A percentile compares a stretch with the other conserved stretches of the same genome.
Conservation (phyloP, 2,797 vertebrate genomes). For the Chelmon rostratus region DNA sequence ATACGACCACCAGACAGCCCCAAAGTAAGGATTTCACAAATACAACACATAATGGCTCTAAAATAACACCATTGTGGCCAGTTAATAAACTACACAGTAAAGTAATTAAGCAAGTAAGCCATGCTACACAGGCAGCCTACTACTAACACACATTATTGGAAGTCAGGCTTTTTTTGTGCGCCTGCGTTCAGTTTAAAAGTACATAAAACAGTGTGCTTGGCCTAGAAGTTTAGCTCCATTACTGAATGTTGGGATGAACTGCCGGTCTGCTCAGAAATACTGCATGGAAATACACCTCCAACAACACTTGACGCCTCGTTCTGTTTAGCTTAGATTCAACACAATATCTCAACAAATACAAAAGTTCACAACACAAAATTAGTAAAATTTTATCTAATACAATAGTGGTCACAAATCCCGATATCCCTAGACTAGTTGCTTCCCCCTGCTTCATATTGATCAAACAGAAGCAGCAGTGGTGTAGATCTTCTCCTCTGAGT, state of each 20-base stretch:
- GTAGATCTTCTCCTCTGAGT: background rate
- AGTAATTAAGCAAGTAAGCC: background rate
- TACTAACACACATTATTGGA: background rate
- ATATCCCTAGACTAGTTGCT: background rate
- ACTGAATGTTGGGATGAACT: background rate
- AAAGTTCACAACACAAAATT: background rate
- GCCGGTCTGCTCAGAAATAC: background rate
- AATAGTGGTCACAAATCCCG: no score
- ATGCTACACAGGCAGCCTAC: background rate
- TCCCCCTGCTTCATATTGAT: background rate
- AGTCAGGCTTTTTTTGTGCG: background rate
- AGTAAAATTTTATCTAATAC: background rate
- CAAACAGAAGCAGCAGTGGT: background rate
- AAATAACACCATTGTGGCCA: background rate
- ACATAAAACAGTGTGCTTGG: background rate
- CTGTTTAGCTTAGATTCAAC: background rate
- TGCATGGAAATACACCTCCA: background rate
- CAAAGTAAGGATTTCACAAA: background rate
- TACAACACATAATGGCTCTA: background rate
- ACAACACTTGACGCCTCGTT: background rate
- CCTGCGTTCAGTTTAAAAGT: background rate
- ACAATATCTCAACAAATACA: background rate
- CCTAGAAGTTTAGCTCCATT: background rate
- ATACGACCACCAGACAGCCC: background rate
- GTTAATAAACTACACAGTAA: background rate